Evolutionary conservation across 64 coral and sea anemone species (phyloP).

Genomic region (Stichodactyla mertensii): DNA sequence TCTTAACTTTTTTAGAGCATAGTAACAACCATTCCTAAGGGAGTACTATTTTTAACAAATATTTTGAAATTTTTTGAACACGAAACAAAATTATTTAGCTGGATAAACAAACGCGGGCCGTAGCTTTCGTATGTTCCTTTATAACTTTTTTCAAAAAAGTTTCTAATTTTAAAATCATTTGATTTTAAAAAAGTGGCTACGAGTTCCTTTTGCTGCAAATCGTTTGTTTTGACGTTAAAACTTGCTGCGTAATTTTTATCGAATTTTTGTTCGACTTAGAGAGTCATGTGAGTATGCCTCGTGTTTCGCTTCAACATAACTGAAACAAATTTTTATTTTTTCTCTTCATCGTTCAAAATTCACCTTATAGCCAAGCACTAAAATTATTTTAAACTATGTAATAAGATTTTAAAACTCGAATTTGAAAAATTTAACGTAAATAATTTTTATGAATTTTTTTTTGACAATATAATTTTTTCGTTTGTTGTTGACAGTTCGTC

Average conservation of each 20-base stretch:
- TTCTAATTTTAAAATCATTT: neutral
- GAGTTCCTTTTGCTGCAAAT: neutral
- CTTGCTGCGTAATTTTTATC: conserved; percentile 4
- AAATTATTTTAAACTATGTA: neutral
- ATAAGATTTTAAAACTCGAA: neutral
- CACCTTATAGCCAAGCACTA: neutral
- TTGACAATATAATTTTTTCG: conserved; percentile 16
- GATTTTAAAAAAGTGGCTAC: neutral
- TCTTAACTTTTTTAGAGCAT: conserved; percentile 10
- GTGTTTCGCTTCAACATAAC: conserved; percentile 50
- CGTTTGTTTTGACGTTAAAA: neutral
- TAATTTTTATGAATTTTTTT: neutral
- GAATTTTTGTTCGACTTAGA: conserved; percentile 47
- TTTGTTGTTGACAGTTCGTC: conserved; percentile 18
- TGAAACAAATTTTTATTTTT: conserved; percentile 12
- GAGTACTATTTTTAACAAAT: conserved; percentile 53
- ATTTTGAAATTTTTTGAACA: conserved; percentile 50
- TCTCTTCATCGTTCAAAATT: neutral
- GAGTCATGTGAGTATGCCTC: conserved; percentile 63
- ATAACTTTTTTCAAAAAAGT: conserved; percentile 9
- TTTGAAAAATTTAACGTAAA: neutral
- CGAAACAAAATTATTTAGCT: conserved; percentile 54
- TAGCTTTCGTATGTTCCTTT: conserved; percentile 9
- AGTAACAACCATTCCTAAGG: neutral
- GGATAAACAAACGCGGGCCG: conserved; percentile 55